Base-by-base conservation (phyloP, 2,888 invertebrate genomes). In the Dolichomitus sp. region DNA sequence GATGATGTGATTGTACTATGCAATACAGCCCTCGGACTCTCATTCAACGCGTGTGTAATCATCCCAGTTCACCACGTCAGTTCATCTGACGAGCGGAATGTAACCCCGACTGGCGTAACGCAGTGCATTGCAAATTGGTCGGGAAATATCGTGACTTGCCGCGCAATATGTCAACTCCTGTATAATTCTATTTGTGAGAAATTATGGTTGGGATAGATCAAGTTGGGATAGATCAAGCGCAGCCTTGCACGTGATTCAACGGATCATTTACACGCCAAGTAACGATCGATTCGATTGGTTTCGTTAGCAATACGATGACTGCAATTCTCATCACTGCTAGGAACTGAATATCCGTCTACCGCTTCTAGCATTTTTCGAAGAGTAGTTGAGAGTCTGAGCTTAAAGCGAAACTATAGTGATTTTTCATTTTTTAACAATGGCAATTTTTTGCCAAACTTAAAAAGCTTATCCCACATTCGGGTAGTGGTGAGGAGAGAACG, bases 391-490 rank as follows among this genome's bases (percentile, higher is more conserved):
- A 2, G 23, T 23, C 23, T 23, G 2, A 23, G 23, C 1, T 23
- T 23, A 2, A 23, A 23, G 23, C 2, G 2, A 23, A 1, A 23
- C 23, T 23, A 1, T 23, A 23, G 1, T 1, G 23, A 23, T 23
- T 1, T 23, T 1, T 23, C 23, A 23, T 23, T 23, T 23, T 2
- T 23, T 23, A 23, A 23, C 23, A 1, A 1, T 23, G 23, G 2
- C 23, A 23, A 23, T 23, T 23, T 1, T 23, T n/a, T n/a, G n/a
- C n/a, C n/a, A n/a, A n/a, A n/a, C n/a, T n/a, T n/a, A n/a, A n/a
- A n/a, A n/a, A 63, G 77, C 33, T 90, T 91, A 92, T 90, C 91
- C 92, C 90, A 92, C 90, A 92, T 92, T 92, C 87, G 91, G 89
- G 87, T 87, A 88, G 88, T 82, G 86, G 86, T 88, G 27, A 27